Evolutionary conservation across 2,888 invertebrate genomes (phyloP), one percentile per base, ranked within the genome.

Genomic region (Margaritifera margaritifera): DNA sequence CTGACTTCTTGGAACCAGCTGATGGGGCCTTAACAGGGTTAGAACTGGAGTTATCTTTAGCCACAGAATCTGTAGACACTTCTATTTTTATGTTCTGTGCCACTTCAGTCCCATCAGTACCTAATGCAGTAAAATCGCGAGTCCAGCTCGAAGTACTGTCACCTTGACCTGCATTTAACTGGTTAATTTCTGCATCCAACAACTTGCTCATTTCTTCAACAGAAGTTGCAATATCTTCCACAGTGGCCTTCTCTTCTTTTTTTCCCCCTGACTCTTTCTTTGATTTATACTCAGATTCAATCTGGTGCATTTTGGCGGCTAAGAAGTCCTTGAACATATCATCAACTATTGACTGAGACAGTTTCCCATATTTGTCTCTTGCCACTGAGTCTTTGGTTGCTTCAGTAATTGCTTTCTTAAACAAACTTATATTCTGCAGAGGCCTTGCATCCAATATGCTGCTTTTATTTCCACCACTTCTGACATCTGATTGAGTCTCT

Each of bases 271-370:
- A 57, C 8, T 61, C 42, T n/a, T 75, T 66, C 51, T 73, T 71
- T 25, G 60, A 64, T 56, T 76, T 77, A 53, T 74, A 69, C 55
- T 67, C 74, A 11, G 69, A 59, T 27, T 77, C 77, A 42, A 80
- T 79, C 60, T 82, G 69, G 54, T 78, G 72, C 69, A 82, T 78
- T 68, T 84, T 85, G 15, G 77, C 66, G 8, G 84, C 77, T 61
- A 84, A 74, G 60, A 84, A 84, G 62, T 84, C 84, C 71, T 84
- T 83, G 67, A 86, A 86, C 52, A 86, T 73, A 64, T 86, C 81
- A 74, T 84, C 84, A 53, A 86, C 85, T 68, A 83, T 80, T 55
- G 42, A 42, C 42, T 42, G 42, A 42, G 42, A 42, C 42, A 42
- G 42, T 42, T 42, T 42, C 42, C 42, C 42, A 42, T 11, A 11